Evolutionary conservation across 2,888 invertebrate genomes (phyloP).

Genomic region (Eustalomyia histrio): DNA sequence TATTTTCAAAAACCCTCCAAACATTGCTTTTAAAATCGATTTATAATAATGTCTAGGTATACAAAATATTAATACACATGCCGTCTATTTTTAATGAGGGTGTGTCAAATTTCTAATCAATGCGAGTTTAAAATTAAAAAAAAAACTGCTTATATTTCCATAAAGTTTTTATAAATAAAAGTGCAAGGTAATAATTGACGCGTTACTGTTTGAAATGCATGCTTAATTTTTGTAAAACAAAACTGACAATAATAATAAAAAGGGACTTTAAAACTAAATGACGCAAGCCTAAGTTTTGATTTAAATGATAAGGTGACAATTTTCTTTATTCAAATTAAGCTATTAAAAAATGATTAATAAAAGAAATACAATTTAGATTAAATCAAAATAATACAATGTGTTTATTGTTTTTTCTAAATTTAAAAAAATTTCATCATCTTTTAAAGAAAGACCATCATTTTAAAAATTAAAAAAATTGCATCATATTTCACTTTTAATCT

Average conservation of each 20-base stretch:
- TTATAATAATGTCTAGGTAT: too few species aligned
- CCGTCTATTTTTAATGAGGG: constrained; percentile 3
- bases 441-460: constrained; percentile 1
- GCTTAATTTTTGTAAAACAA: constrained; percentile 19
- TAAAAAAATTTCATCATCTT: neutral
- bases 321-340: constrained; percentile 13
- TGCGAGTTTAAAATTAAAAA: neutral
- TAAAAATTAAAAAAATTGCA: constrained; percentile 23
- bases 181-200: constrained; percentile 51
- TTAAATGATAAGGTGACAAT: constrained; percentile 35
- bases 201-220: constrained; percentile 16
- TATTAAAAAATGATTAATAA: neutral
- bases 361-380: neutral
- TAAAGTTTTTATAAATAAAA: neutral
- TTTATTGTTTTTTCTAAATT: neutral
- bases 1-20: too few species aligned
- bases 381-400: neutral
- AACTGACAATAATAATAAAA: neutral
- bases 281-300: constrained; percentile 28
- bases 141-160: constrained; percentile 10
- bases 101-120: constrained; percentile 38
- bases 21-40: too few species aligned
- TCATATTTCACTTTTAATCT: constrained; percentile 11
- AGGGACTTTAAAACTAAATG: constrained; percentile 46
- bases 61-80: too few species aligned